Conservation (phyloP, 2,113 vertebrate genomes). For the Periophthalmodon schlosseri region DNA sequence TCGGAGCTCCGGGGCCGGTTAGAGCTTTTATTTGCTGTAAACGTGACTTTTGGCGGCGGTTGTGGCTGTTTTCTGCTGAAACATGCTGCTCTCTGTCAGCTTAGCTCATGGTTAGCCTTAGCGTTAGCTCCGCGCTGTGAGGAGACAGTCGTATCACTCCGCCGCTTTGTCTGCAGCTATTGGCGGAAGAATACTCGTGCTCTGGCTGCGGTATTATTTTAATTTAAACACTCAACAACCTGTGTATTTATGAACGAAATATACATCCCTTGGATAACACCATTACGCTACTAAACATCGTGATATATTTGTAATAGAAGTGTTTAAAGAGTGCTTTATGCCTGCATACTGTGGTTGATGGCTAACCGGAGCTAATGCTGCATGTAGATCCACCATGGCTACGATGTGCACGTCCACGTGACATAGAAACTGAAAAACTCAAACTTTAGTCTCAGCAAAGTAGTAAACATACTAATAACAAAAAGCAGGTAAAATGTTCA, state of each 20-base stretch:
- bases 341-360: too few species aligned
- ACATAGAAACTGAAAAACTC: not conserved
- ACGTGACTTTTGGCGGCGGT: not conserved
- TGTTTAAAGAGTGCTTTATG: not conserved
- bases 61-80: not conserved
- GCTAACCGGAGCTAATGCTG: conserved; percentile 18
- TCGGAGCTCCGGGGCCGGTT: not conserved
- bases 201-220: not conserved
- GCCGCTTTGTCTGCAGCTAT: not conserved
- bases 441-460: too few species aligned
- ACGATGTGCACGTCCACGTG: not conserved
- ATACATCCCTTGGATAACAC: not conserved
- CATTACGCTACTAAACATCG: not conserved
- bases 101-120: not conserved
- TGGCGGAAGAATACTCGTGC: not conserved
- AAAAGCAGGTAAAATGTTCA: too few species aligned
- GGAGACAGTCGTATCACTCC: not conserved
- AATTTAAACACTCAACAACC: not conserved
- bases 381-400: not conserved
- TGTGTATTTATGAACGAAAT: not conserved
- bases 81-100: not conserved
- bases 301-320: not conserved
- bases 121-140: conserved; percentile 1
- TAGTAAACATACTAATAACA: too few species aligned
- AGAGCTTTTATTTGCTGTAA: not conserved